Evolutionary conservation across 37 sponge, comb jelly and placozoan genomes (phyloP), one percentile per base, ranked within the genome.

Genomic region (Mnemiopsis leidyi): DNA sequence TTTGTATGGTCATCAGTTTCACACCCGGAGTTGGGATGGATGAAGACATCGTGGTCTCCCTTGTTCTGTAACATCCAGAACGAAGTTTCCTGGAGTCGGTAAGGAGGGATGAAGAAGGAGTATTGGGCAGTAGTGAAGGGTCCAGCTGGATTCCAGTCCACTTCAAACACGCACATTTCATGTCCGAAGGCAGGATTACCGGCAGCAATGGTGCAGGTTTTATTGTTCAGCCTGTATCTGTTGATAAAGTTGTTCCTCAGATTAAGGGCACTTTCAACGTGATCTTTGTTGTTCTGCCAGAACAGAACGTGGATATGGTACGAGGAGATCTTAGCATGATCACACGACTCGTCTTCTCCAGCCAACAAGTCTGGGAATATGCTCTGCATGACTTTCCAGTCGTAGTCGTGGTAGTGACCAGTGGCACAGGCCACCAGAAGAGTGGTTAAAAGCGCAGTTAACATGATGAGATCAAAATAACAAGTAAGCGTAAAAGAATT

Each of bases 21-120:
- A 39, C 90, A 85, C 0, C 90, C 90, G 24, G 36, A 28, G 48
- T 85, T 85, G 25, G 90, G 90, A 28, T 85, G 90, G 28, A 85
- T 38, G 48, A 85, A 85, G 48, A 85, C 90, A 39, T 85, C 90
- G 13, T 32, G 90, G 1, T 24, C 48, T 1, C 90, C 90, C 30
- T 61, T 38, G 61, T 40, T 40, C 48, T 85, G 90, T 21, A 85
- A 61, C 40, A 85, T 85, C 90, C 90, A 85, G 3, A 3, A 2
- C 5, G 90, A 85, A 29, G 90, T 40, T 39, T 85, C 90, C 61
- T 39, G 90, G 3, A 40, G 90, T 0, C 1, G 48, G 29, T 18
- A 25, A n/a, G 90, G 90, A n/a, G 79, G 79, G 29, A 85, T 40
- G 90, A 39, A 85, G 48, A 85, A 85, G 26, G 90, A 85, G 61